These are phyloP conservation scores for Epirrita christyi DNA, from an alignment of 2,888 invertebrate species.

Conservation along the genomic window DNA sequence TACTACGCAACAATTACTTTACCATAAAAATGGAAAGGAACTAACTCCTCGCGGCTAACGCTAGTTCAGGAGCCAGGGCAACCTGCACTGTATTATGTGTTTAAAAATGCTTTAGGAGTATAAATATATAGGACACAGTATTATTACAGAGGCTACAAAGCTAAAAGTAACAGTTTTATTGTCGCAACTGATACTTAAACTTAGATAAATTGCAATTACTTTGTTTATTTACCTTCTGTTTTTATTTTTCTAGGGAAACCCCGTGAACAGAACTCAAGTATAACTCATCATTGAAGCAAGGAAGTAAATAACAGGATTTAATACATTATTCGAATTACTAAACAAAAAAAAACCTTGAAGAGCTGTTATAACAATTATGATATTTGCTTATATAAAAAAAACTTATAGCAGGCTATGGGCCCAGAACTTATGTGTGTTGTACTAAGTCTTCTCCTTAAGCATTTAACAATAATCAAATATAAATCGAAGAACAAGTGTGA, in stretches of 20 bases:
- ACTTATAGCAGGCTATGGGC: neutral
- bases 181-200: no score
- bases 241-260: constrained; percentile 67
- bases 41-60: no score
- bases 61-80: no score
- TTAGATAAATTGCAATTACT: no score
- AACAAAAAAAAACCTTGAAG: neutral
- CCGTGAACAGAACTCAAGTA: constrained; percentile 43
- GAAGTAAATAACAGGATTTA: neutral
- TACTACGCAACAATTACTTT: no score
- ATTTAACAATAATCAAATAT: constrained; percentile 8
- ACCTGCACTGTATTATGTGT: no score
- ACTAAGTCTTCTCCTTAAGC: neutral
- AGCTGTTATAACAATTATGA: constrained; percentile 3
- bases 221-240: constrained; percentile 6
- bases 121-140: no score
- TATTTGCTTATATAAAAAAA: neutral
- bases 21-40: no score
- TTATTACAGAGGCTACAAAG: no score
- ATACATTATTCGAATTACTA: constrained; percentile 3
- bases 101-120: no score
- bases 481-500: no score
- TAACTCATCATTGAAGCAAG: constrained; percentile 24
- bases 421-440: neutral
- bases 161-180: no score